Evolutionary conservation across 2,113 vertebrate species (phyloP).

Genomic region (Orientallactaga bullata): DNA sequence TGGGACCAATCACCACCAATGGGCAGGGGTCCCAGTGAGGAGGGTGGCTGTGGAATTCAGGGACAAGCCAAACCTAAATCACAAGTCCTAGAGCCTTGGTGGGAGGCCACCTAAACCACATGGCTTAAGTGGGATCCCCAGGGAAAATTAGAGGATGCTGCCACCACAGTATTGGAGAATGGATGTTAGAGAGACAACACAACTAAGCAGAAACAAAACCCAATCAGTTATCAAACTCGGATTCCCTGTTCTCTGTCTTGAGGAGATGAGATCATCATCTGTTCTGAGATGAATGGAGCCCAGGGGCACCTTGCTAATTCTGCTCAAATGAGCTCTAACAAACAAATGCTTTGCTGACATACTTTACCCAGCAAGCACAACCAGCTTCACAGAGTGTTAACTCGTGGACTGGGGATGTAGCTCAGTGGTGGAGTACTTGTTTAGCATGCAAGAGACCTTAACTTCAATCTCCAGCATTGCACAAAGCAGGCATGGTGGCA

Average conservation of each 20-base stretch:
- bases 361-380: neutral
- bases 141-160: neutral
- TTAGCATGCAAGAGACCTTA: neutral
- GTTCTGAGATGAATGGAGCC: neutral
- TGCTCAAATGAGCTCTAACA: neutral
- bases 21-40: neutral
- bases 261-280: neutral
- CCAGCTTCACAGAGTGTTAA: neutral
- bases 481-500: neutral
- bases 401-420: neutral
- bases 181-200: neutral
- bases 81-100: neutral
- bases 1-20: neutral
- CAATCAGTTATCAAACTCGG: neutral
- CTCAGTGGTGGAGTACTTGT: neutral
- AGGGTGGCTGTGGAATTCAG: constrained; percentile 10
- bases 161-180: neutral
- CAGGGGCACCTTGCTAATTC: neutral
- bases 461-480: neutral
- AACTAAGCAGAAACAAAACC: neutral
- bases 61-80: neutral
- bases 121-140: neutral
- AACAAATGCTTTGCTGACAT: neutral
- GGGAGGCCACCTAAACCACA: neutral
- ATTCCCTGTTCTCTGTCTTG: neutral